phyloP scores from a whole-genome alignment of 2,888 invertebrate genomes.

The Leptothorax acervorum region DNA sequence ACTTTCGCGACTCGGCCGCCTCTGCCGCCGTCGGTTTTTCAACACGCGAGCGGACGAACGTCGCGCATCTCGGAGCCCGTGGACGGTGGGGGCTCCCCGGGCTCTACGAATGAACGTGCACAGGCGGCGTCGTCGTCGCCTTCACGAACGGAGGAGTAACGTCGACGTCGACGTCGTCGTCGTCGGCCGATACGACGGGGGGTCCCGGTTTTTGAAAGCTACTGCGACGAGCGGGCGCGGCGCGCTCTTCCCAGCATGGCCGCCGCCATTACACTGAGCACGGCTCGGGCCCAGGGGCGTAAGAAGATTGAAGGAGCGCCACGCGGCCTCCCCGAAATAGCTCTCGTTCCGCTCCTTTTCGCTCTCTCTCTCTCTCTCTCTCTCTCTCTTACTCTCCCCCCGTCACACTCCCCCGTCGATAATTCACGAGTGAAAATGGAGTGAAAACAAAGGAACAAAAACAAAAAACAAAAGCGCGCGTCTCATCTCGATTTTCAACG shows the following conservation, averaged over 20 bases:
- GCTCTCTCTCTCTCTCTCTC: neutral
- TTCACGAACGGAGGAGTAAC: neutral
- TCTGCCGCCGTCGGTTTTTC: conserved; percentile 44
- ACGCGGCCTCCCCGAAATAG: conserved; percentile 30
- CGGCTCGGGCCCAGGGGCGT: conserved; percentile 79
- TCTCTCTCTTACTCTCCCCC: neutral
- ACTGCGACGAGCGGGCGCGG: conserved; percentile 82
- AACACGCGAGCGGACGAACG: conserved; percentile 48
- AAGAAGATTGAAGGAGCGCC: conserved; percentile 49
- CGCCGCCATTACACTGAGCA: conserved; percentile 83
- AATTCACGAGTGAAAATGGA: neutral
- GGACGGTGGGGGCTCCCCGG: neutral
- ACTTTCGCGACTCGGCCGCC: conserved; percentile 61
- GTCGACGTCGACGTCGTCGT: conserved; percentile 25
- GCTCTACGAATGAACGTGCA: neutral
- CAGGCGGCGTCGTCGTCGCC: conserved; percentile 44
- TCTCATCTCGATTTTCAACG: neutral
- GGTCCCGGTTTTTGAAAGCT: conserved; percentile 73
- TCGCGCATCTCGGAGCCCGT: conserved; percentile 20
- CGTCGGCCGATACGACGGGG: conserved; percentile 56
- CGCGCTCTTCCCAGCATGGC: conserved; percentile 83
- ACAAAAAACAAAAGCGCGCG: no score
- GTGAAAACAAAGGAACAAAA: neutral
- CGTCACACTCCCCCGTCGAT: neutral
- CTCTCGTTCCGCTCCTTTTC: neutral